phyloP scores from a whole-genome alignment of 2,888 invertebrate genomes.

The Polietes domitor region DNA sequence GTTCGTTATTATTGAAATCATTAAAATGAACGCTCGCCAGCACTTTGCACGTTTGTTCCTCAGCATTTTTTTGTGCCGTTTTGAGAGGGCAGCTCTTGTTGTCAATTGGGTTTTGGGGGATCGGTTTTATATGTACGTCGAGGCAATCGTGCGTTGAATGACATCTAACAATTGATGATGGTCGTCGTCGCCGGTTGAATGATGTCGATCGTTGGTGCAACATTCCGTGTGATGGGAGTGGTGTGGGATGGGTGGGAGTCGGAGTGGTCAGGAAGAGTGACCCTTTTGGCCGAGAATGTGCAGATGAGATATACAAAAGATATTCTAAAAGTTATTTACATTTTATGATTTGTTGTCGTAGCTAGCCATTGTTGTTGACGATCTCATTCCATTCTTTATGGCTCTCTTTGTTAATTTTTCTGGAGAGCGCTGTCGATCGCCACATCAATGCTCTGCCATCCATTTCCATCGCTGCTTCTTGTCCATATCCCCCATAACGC shows the following conservation, averaged over 20 bases:
- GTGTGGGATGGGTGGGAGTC: conserved; percentile 20
- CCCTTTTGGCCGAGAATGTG: conserved; percentile 42
- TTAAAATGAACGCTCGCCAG: conserved; percentile 37
- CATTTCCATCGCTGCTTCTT: conserved; percentile 24
- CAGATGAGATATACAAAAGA: background rate
- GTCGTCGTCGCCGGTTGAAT: conserved; percentile 27
- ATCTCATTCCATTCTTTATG: background rate
- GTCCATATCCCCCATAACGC: too few species aligned
- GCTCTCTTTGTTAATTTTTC: background rate
- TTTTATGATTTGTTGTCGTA: background rate
- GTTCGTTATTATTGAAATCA: conserved; percentile 44
- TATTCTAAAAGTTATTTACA: conserved; percentile 19
- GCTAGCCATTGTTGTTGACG: background rate
- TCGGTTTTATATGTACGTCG: conserved; percentile 27
- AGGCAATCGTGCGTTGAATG: conserved; percentile 54
- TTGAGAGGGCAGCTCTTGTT: conserved; percentile 23
- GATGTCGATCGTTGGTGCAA: conserved; percentile 11
- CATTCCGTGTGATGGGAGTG: background rate
- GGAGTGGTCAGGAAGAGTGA: conserved; percentile 46
- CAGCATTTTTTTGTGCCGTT: conserved; percentile 25
- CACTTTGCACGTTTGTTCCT: conserved; percentile 19
- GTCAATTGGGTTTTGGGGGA: conserved; percentile 39
- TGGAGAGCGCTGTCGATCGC: background rate
- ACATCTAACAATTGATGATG: conserved; percentile 58
- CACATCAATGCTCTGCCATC: conserved; percentile 41